Conservation (phyloP, 1,140 invertebrate species). For the Pantala flavescens region DNA sequence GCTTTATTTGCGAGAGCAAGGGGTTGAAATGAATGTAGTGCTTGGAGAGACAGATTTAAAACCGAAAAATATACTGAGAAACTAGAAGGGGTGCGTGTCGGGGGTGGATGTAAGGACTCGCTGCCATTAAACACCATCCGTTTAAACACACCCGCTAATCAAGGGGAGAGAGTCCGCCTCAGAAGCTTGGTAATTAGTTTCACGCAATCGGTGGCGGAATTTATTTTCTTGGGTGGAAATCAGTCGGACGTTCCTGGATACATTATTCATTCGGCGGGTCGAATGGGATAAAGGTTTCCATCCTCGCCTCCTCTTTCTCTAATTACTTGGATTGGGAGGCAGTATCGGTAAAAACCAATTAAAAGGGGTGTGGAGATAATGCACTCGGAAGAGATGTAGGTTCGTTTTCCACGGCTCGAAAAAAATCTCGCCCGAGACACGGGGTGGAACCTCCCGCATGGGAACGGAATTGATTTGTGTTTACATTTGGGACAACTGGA, state of each 20-base stretch:
- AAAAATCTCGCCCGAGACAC: too few species aligned
- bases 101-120: too few species aligned
- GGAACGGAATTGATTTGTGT: neutral
- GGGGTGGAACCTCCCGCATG: too few species aligned
- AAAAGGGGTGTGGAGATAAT: neutral
- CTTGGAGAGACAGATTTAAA: too few species aligned
- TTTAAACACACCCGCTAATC: neutral
- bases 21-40: too few species aligned
- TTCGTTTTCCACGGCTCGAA: too few species aligned
- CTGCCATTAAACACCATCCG: neutral
- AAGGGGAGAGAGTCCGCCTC: neutral
- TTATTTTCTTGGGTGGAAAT: conserved; percentile 2
- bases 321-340: neutral
- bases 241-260: neutral
- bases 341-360: conserved; percentile 6
- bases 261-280: neutral
- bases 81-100: too few species aligned
- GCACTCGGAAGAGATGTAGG: neutral
- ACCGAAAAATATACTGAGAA: too few species aligned
- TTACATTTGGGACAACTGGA: neutral
- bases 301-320: neutral
- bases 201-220: neutral
- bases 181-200: neutral
- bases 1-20: too few species aligned
- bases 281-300: neutral